phyloP scores from a whole-genome alignment of 2,113 vertebrate genomes.

The Sapajus apella region DNA sequence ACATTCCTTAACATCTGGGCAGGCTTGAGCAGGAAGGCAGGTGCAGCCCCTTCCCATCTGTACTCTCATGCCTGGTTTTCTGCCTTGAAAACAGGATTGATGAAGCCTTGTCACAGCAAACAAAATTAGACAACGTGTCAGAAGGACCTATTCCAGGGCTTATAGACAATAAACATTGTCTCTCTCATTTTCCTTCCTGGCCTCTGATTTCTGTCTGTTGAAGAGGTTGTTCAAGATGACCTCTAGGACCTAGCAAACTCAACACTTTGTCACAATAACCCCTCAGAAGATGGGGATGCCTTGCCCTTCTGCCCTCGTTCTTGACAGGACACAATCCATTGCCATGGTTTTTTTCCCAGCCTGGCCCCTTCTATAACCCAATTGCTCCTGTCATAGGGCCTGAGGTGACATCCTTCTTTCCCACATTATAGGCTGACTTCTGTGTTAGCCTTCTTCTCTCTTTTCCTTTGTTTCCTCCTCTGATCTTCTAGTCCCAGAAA shows the following conservation, averaged over 20 bases:
- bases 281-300: background rate
- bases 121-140: background rate
- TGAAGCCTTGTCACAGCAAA: background rate
- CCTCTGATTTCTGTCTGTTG: rapidly evolving
- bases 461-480: background rate
- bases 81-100: background rate
- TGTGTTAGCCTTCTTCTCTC: background rate
- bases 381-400: rapidly evolving
- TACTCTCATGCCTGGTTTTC: background rate
- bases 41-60: background rate
- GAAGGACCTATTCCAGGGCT: background rate
- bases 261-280: background rate
- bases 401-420: background rate
- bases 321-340: rapidly evolving
- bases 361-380: background rate
- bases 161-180: background rate
- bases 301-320: background rate
- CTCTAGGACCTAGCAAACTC: background rate
- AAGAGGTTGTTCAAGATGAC: background rate
- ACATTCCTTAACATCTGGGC: background rate
- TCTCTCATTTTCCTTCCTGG: background rate
- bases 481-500: background rate
- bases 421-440: background rate
- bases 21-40: background rate
- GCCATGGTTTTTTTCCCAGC: rapidly evolving